Base-by-base conservation (phyloP, 1,140 invertebrate genomes). In the Drosophila ogumai region DNA sequence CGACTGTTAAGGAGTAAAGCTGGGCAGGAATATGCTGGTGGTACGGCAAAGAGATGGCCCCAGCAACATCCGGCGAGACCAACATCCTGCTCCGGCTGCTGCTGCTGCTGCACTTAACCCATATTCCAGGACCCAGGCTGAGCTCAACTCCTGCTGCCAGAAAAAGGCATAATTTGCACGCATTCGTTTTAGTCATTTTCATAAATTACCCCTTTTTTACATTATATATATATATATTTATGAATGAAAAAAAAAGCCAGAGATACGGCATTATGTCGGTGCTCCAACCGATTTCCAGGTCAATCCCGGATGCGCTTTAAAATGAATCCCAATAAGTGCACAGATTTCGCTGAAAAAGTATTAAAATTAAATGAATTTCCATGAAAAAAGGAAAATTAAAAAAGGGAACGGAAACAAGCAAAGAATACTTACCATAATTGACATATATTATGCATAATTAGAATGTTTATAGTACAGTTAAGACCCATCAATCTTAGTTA, bases 131-230 rank as follows among this genome's bases (percentile, higher is more conserved):
- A n/a, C 13, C 44, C 54, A 31, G 10, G 25, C 47, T 7, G 47
- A 12, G 47, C 47, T 50, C n/a, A 50, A 40, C 50, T 38, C 36
- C 17, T 43, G 12, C 19, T 55, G 61, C 74, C 75, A 75, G 74
- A 77, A 40, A 74, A 82, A 75, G 56, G 71, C 84, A 82, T 79
- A 68, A 87, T 87, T 88, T 87, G 84, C 84, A 87, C 84, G 84
- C 82, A 87, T 87, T 87, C 84, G 84, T 84, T 87, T 55, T 87
- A 82, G 84, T 84, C 81, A 88, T 80, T 87, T 88, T 87, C 84
- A 87, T 87, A 81, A 88, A 88, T 88, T 88, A 88, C 73, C 80
- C 76, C 74, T 76, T 47, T 47, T 25, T 34, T 32, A 69, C 68
- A 79, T 49, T 25, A 66, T 12, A 31, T 50, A 10, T 6, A 28